Conservation (phyloP, 2,888 invertebrate genomes). For the Hypomecis atomaria region DNA sequence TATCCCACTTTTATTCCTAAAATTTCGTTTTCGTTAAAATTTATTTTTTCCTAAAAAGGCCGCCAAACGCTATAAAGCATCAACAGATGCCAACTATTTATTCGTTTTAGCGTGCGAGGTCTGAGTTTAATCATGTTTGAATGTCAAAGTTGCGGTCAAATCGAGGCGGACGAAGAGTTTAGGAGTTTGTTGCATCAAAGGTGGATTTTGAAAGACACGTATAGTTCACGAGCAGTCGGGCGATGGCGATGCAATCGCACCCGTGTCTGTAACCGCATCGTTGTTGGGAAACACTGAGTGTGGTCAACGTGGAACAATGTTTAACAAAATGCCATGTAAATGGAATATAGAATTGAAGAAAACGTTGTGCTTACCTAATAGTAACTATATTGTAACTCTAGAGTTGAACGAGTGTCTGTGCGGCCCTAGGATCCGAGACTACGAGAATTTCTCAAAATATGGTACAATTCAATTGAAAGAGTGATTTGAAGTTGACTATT, state of each 20-base stretch:
- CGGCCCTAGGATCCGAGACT: neutral
- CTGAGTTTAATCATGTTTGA: conserved; percentile 11
- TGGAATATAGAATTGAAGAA: conserved; percentile 45
- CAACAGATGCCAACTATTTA: no score
- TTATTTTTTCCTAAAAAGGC: no score
- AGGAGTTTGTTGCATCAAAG: conserved; percentile 37
- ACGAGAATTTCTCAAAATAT: neutral
- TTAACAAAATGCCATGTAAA: conserved; percentile 46
- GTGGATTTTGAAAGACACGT: conserved; percentile 40
- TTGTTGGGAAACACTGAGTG: conserved; percentile 53
- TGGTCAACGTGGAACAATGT: conserved; percentile 55
- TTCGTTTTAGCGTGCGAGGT: no score
- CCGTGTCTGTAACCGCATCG: conserved; percentile 49
- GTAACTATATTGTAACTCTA: no score
- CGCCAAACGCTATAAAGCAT: no score
- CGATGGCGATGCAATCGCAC: conserved; percentile 50
- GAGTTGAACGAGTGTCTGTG: no score
- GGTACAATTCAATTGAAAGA: no score
- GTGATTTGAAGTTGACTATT: no score
- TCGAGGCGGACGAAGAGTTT: conserved; percentile 1
- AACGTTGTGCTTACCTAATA: neutral
- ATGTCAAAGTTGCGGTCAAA: conserved; percentile 31
- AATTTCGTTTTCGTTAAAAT: no score
- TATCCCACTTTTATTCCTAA: no score
- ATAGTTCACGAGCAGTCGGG: conserved; percentile 40